phyloP scores from a whole-genome alignment of 1,140 invertebrate species.

The Sarcophaga peregrina region DNA sequence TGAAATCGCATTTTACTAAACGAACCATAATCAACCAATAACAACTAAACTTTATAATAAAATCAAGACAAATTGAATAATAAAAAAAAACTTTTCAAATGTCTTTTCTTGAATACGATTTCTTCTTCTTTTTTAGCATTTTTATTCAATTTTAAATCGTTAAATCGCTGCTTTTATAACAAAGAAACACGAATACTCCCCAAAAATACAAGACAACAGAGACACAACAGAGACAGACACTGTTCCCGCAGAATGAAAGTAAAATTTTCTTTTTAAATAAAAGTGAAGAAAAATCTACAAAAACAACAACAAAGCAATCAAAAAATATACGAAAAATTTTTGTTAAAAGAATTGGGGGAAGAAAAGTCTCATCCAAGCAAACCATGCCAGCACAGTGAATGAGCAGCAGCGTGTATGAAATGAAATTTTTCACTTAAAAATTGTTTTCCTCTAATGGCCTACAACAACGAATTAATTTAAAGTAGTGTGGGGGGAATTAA shows the following conservation, averaged over 20 bases:
- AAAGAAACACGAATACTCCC: neutral
- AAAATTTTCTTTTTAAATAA: neutral
- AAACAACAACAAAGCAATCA: neutral
- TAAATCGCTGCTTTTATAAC: constrained; percentile 1
- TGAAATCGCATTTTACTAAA: too few relatives aligned
- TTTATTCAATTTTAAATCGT: constrained; percentile 15
- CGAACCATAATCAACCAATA: too few relatives aligned
- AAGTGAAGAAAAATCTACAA: neutral
- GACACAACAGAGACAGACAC: neutral
- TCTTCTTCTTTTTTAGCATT: neutral
- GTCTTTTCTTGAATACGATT: neutral
- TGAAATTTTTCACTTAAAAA: neutral
- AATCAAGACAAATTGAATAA: too few relatives aligned
- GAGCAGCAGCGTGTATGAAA: constrained; percentile 8
- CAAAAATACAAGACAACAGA: neutral
- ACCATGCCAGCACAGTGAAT: neutral
- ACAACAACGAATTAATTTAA: constrained; percentile 1
- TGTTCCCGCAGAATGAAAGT: neutral
- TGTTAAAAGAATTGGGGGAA: too few relatives aligned
- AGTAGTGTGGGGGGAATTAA: neutral
- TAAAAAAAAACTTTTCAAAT: too few relatives aligned
- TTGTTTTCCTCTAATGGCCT: neutral
- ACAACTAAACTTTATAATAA: too few relatives aligned
- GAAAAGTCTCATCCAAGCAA: neutral
- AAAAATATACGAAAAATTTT: too few relatives aligned